Conservation (phyloP, 2,888 invertebrate species). For the Nomada goodeniana region DNA sequence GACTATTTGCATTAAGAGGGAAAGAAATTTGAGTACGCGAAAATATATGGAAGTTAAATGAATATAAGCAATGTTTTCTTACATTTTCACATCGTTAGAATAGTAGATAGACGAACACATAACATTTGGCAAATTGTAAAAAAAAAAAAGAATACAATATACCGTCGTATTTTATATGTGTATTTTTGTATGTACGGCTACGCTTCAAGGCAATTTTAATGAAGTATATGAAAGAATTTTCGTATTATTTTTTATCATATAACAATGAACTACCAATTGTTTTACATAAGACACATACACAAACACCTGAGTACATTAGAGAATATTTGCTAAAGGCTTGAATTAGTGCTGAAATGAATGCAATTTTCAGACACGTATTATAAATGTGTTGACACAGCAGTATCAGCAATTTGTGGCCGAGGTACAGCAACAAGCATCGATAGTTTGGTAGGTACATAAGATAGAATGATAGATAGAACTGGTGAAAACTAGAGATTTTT, state of each 20-base stretch:
- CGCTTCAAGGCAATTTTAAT: constrained; percentile 70
- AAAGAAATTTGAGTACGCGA: constrained; percentile 10
- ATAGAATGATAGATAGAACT: constrained; percentile 77
- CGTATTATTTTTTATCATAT: constrained; percentile 47
- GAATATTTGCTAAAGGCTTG: constrained; percentile 62
- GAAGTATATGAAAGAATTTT: constrained; percentile 42
- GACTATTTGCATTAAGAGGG: constrained; percentile 45
- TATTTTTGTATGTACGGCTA: constrained; percentile 72
- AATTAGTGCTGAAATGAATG: constrained; percentile 78
- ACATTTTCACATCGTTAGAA: constrained; percentile 20
- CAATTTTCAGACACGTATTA: constrained; percentile 78
- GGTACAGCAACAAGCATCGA: constrained; percentile 84
- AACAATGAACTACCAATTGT: constrained; percentile 56
- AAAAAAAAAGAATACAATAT: constrained; percentile 27
- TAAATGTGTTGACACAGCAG: constrained; percentile 80
- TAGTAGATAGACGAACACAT: constrained; percentile 10
- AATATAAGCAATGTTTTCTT: constrained; percentile 28
- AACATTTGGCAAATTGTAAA: constrained; percentile 41
- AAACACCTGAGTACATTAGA: constrained; percentile 46
- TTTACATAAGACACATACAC: constrained; percentile 39
- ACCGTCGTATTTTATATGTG: no score
- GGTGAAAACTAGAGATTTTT: constrained; percentile 64
- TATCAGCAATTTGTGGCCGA: constrained; percentile 83
- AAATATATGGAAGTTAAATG: constrained; percentile 21
- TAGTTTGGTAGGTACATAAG: constrained; percentile 80